Percentiles rank a stretch among this genome's conserved stretches.
Conservation (phyloP, 2,797 vertebrate genomes). For the Hephaestus fuliginosus region DNA sequence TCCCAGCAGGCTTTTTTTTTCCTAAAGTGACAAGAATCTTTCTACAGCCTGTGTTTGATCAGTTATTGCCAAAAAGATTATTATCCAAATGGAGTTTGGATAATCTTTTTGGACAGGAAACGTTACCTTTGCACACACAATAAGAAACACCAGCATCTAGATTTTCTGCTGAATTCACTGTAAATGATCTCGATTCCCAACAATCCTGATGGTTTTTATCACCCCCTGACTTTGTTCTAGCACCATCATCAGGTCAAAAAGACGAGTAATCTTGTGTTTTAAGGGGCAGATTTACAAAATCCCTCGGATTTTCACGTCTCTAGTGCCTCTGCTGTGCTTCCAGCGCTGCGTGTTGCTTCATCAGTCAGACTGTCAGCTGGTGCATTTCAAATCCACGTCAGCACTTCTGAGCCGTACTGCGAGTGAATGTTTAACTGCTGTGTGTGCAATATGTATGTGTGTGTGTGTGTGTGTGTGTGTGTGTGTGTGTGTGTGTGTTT, state of each 20-base stretch:
- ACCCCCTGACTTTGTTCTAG: too few relatives aligned
- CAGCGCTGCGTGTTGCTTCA: background rate
- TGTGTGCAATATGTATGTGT: constrained; percentile 23
- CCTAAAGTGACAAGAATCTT: too few relatives aligned
- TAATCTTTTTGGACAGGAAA: background rate
- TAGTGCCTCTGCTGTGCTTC: background rate
- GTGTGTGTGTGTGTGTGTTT: background rate
- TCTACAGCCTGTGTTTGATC: background rate
- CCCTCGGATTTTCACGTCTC: background rate
- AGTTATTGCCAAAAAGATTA: background rate
- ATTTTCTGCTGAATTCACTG: background rate
- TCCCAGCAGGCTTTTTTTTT: background rate
- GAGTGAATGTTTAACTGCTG: constrained; percentile 56
- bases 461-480: constrained; percentile 11
- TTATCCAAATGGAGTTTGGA: too few relatives aligned
- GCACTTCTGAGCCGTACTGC: constrained; percentile 22
- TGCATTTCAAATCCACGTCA: constrained; percentile 61
- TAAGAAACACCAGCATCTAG: background rate
- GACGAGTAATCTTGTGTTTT: background rate
- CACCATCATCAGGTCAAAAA: background rate
- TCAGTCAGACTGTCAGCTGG: constrained; percentile 41
- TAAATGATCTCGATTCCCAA: background rate
- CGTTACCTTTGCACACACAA: background rate
- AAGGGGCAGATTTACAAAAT: background rate
- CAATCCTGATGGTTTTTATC: background rate